A percentile compares a stretch with the other conserved stretches of the same genome.
phyloP scores from a whole-genome alignment of 2,888 invertebrate genomes.

The Apotomis turbidana region DNA sequence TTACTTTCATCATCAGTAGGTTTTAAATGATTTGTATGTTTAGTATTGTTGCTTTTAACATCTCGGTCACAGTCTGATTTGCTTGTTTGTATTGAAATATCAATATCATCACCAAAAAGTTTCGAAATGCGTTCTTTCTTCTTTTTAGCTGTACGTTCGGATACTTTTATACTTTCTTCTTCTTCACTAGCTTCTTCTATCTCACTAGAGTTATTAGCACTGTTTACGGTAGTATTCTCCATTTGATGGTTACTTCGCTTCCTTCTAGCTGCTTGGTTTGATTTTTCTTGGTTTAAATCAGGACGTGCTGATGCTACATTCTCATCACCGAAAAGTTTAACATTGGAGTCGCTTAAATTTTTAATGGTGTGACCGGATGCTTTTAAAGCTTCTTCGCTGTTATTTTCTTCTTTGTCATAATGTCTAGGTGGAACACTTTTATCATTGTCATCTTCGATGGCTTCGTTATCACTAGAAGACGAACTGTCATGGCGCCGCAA shows the following conservation, averaged over 20 bases:
- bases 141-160: constrained; percentile 1
- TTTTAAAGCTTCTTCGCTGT: constrained; percentile 7
- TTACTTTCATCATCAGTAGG: background rate
- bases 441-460: background rate
- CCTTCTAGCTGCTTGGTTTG: background rate
- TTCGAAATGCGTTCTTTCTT: background rate
- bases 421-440: background rate
- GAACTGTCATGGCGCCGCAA: background rate
- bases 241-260: background rate
- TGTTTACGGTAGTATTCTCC: background rate
- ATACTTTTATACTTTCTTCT: constrained; percentile 14
- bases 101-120: background rate
- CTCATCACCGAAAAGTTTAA: background rate
- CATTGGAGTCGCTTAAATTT: background rate
- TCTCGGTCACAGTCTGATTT: background rate
- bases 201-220: no score
- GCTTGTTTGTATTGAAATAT: background rate
- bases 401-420: background rate
- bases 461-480: background rate
- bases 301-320: background rate
- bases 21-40: background rate
- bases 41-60: background rate
- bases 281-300: background rate
- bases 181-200: background rate
- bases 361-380: background rate